phyloP scores from a whole-genome alignment of 1,140 invertebrate genomes.

The Drosophila tsacasi region DNA sequence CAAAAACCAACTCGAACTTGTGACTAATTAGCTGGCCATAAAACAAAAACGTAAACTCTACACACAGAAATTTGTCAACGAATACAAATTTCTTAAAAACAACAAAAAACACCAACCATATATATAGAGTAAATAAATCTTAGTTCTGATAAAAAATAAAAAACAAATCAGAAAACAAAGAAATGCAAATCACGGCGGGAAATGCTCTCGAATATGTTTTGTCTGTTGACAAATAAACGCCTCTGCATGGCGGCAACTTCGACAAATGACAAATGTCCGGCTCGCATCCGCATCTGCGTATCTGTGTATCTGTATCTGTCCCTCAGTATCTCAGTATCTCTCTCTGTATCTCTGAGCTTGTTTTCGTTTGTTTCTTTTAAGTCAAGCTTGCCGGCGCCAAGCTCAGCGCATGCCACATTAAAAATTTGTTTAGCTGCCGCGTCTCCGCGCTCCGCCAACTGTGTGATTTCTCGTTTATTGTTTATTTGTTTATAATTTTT shows the following conservation, averaged over 20 bases:
- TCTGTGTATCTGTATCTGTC: conserved; percentile 1
- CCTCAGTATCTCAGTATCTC: not conserved
- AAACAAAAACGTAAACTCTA: conserved; percentile 52
- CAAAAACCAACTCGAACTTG: conserved; percentile 13
- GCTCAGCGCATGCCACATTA: conserved; percentile 75
- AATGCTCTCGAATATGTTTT: conserved; percentile 65
- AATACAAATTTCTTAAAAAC: too few species aligned
- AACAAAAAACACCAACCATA: conserved; percentile 14
- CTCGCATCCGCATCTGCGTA: conserved; percentile 56
- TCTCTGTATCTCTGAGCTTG: conserved; percentile 14
- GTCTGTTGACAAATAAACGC: conserved; percentile 79
- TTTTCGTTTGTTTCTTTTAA: conserved; percentile 4
- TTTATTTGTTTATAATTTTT: conserved; percentile 82
- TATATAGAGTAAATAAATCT: conserved; percentile 63
- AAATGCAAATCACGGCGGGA: conserved; percentile 73
- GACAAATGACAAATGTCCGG: conserved; percentile 76
- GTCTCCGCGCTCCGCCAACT: conserved; percentile 56
- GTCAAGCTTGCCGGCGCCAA: conserved; percentile 58
- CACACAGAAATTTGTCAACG: conserved; percentile 20
- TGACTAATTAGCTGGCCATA: conserved; percentile 72
- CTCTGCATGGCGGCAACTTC: conserved; percentile 56
- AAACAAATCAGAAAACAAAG: conserved; percentile 8
- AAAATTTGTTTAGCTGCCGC: conserved; percentile 53
- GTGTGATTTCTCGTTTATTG: conserved; percentile 61
- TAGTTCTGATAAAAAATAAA: conserved; percentile 26